Evolutionary conservation across 2,113 vertebrate genomes (phyloP).

Genomic region (Pristiophorus japonicus): DNA sequence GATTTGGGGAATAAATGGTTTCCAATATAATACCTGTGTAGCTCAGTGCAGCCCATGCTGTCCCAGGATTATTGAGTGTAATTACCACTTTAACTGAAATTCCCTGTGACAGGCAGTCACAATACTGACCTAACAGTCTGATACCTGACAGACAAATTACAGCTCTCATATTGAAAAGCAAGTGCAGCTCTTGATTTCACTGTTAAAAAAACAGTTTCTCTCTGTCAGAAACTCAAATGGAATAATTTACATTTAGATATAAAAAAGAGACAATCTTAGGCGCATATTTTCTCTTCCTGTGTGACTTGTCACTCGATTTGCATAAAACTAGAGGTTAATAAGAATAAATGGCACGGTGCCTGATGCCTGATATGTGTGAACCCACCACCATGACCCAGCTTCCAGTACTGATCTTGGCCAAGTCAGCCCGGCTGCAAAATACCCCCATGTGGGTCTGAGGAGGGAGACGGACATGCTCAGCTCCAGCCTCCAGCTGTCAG

Average conservation of each 20-base stretch:
- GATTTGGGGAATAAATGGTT: conserved; percentile 46
- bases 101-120: conserved; percentile 67
- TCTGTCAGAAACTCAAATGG: conserved; percentile 40
- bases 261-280: conserved; percentile 33
- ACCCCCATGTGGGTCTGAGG: not conserved
- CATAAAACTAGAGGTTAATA: conserved; percentile 27
- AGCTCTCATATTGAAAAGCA: conserved; percentile 49
- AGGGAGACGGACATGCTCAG: not conserved
- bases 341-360: not conserved
- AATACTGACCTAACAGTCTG: conserved; percentile 68
- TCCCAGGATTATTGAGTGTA: conserved; percentile 65
- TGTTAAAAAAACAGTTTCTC: conserved; percentile 6
- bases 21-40: conserved; percentile 58
- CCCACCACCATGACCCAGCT: not conserved
- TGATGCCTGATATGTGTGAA: not conserved
- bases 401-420: not conserved
- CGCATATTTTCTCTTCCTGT: conserved; percentile 18
- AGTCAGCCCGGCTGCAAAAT: not conserved
- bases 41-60: conserved; percentile 51
- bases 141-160: conserved; percentile 66
- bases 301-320: conserved; percentile 28
- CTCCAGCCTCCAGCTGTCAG: not conserved
- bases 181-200: conserved; percentile 44
- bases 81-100: conserved; percentile 68
- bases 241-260: conserved; percentile 36